Percentiles rank a stretch among this genome's conserved stretches.
Conservation (phyloP, 1,140 invertebrate species). For the Drosophila littoralis region DNA sequence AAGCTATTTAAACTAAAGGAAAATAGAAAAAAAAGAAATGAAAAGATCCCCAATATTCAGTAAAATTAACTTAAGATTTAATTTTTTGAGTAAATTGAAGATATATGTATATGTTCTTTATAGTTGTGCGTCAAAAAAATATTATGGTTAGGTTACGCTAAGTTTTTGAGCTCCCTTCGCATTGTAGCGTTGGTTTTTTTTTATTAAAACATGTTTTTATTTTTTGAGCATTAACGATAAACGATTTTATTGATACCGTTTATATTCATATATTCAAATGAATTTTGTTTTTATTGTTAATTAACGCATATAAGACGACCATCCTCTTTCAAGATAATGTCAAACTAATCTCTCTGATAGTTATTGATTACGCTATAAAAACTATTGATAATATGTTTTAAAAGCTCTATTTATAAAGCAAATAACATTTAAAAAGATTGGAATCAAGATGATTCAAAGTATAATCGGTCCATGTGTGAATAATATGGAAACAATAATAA, state of each 20-base stretch:
- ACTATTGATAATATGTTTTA: not conserved
- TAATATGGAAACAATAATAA: too few species aligned
- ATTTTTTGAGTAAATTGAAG: too few species aligned
- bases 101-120: too few species aligned
- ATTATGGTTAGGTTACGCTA: not conserved
- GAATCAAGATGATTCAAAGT: too few species aligned
- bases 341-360: slow-evolving; percentile 12
- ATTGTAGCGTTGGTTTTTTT: not conserved
- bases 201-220: not conserved
- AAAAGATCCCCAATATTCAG: too few species aligned
- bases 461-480: too few species aligned
- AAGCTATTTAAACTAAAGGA: too few species aligned
- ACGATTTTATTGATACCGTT: slow-evolving; percentile 12
- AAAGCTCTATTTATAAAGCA: too few species aligned
- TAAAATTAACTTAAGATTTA: too few species aligned
- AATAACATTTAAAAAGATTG: too few species aligned
- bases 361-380: slow-evolving; percentile 19
- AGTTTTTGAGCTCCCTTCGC: slow-evolving; percentile 4
- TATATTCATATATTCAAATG: slow-evolving; percentile 29
- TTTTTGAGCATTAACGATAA: slow-evolving; percentile 18
- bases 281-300: slow-evolving; percentile 31
- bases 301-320: slow-evolving; percentile 13
- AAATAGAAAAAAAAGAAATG: too few species aligned
- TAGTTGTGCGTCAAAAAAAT: too few species aligned
- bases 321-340: slow-evolving; percentile 11